phyloP scores from a whole-genome alignment of 2,113 vertebrate genomes.

The Syngnathus scovelli region DNA sequence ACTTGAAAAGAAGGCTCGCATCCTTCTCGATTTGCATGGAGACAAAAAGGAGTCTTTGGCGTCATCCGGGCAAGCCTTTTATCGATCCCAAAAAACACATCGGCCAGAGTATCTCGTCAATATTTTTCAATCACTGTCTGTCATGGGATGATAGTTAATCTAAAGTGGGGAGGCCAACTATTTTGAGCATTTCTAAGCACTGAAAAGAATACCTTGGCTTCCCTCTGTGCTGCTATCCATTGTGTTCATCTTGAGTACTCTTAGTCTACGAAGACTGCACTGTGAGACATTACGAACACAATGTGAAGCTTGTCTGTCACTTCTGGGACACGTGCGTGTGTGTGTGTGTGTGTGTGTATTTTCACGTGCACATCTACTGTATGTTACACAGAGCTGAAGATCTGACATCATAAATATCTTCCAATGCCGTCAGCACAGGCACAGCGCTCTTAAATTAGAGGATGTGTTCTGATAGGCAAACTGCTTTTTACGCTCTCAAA shows the following conservation, averaged over 20 bases:
- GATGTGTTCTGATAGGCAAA: conserved; percentile 40
- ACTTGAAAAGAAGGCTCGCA: conserved; percentile 39
- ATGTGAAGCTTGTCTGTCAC: conserved; percentile 59
- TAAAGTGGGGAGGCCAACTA: conserved; percentile 52
- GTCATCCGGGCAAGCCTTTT: conserved; percentile 1
- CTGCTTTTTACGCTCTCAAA: neutral
- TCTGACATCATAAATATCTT: conserved; percentile 41
- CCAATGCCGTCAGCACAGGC: conserved; percentile 47
- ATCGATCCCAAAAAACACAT: neutral
- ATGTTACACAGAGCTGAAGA: conserved; percentile 54
- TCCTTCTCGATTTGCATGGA: conserved; percentile 3
- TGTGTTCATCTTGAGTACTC: conserved; percentile 63
- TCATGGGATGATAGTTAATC: conserved; percentile 53
- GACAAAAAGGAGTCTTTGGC: neutral
- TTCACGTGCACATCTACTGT: conserved; percentile 55
- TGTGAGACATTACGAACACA: conserved; percentile 68
- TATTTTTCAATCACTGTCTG: conserved; percentile 50
- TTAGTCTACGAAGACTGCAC: conserved; percentile 69
- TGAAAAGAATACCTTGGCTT: conserved; percentile 52
- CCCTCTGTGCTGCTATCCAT: conserved; percentile 68
- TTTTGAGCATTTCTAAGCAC: conserved; percentile 51
- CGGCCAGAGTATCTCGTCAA: conserved; percentile 18
- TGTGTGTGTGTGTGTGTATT: conserved; percentile 39
- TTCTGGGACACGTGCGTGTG: conserved; percentile 29
- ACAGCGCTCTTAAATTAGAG: conserved; percentile 51